A percentile compares a stretch with the other conserved stretches of the same genome.
Conservation (phyloP, 2,888 invertebrate species). For the Agapetus fuscipes region DNA sequence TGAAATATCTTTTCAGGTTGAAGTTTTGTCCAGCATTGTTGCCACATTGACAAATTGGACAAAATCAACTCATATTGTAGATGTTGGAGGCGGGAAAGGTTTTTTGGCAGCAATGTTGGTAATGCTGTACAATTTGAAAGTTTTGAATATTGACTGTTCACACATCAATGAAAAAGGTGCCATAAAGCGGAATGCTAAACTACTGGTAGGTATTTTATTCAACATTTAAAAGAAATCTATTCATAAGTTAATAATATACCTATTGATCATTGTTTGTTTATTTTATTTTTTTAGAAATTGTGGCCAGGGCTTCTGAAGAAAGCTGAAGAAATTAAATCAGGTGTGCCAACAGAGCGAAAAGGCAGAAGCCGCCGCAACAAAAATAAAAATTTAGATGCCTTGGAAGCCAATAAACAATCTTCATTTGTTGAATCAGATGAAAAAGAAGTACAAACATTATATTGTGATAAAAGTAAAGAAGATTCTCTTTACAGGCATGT, state of each 20-base stretch:
- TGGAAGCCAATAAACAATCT: constrained; percentile 1
- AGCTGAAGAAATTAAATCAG: constrained; percentile 34
- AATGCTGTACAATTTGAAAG: constrained; percentile 57
- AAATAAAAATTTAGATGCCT: constrained; percentile 17
- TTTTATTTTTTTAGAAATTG: constrained; percentile 36
- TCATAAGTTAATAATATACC: background rate
- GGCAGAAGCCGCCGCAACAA: constrained; percentile 19
- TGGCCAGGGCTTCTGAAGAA: constrained; percentile 50
- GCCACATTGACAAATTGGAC: constrained; percentile 37
- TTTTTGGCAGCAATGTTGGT: constrained; percentile 70
- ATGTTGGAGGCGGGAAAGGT: constrained; percentile 86
- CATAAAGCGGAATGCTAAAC: constrained; percentile 33
- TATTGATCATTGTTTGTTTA: background rate
- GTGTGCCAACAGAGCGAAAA: constrained; percentile 27
- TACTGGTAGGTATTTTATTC: constrained; percentile 25
- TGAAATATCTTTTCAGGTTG: no score
- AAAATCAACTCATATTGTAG: constrained; percentile 50
- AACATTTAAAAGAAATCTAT: background rate
- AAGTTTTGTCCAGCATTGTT: constrained; percentile 52
- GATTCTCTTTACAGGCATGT: constrained; percentile 47
- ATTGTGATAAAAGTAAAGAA: background rate
- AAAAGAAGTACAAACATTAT: constrained; percentile 24
- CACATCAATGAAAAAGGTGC: constrained; percentile 58
- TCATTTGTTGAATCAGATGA: constrained; percentile 16
- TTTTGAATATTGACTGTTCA: constrained; percentile 76